A percentile compares a stretch with the other conserved stretches of the same genome.
These are phyloP conservation scores for Anser brachyrhynchus DNA, from an alignment of 2,113 vertebrate genomes.

Conservation along the genomic window DNA sequence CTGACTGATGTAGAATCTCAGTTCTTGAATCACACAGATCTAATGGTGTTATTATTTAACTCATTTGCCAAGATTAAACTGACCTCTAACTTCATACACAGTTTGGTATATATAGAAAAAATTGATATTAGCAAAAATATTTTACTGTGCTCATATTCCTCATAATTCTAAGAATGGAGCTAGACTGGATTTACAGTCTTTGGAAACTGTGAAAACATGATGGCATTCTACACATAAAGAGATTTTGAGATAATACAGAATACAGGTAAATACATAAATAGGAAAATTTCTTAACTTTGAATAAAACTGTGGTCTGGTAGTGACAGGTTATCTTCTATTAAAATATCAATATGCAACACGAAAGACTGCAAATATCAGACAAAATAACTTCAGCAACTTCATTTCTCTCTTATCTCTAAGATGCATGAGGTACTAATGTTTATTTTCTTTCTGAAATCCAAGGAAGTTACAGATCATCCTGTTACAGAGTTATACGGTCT, in stretches of 20 bases:
- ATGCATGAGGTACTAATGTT: not conserved
- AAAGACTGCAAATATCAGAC: not conserved
- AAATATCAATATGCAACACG: not conserved
- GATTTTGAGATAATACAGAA: not conserved
- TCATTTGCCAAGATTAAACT: not conserved
- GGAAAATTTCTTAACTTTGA: not conserved
- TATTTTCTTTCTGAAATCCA: not conserved
- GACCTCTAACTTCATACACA: not conserved
- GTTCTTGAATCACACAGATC: not conserved
- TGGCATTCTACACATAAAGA: not conserved
- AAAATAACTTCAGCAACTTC: not conserved
- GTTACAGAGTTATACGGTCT: not conserved
- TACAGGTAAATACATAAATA: not conserved
- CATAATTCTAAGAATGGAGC: not conserved
- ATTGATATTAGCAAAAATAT: not conserved
- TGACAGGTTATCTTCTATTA: not conserved
- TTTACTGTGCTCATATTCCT: not conserved
- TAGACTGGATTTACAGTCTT: not conserved
- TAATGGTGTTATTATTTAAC: constrained; percentile 16
- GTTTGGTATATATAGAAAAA: not conserved
- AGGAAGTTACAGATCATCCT: not conserved
- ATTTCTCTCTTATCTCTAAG: not conserved
- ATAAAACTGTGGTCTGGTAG: not conserved
- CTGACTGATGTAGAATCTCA: constrained; percentile 20
- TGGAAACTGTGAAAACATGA: not conserved